Evolutionary conservation across 2,888 invertebrate species (phyloP), one percentile per base, ranked within the genome.

Genomic region (Melikaiella ostensackeni): DNA sequence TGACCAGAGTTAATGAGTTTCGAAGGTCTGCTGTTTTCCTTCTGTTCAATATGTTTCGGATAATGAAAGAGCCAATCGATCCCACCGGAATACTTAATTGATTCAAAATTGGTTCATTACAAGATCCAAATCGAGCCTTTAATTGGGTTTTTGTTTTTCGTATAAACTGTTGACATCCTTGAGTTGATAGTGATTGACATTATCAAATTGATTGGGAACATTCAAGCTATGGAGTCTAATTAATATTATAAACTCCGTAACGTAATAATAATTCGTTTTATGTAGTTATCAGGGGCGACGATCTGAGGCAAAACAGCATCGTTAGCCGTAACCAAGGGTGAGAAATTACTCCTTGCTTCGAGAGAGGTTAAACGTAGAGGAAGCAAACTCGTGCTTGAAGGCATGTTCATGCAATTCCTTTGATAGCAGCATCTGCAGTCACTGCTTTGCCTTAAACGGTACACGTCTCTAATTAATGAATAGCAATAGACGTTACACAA

Each of bases 1-100:
- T 70, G 70, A 46, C 50, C 70, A 50, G 50, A 50, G 70, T 70
- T 70, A 70, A 70, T 70, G 70, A 70, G 50, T 70, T 70, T 70
- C 30, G 46, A 50, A 50, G 27, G 50, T 50, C 46, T 50, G 19
- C 21, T 70, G 50, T 50, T 50, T 30, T 70, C 64, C 42, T 55
- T 55, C 50, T 19, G 66, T 70, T 50, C 21, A 50, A 30, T 70
- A 70, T 70, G 70, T 50, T 50, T 19, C 33, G 70, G 33, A 30
- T 70, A 30, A 50, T 70, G 30, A 70, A 70, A 50, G 46, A 70
- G 46, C 30, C 46, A 27, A 30, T 50, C 70, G n/a, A 50, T 50
- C 50, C 38, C n/a, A 50, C 57, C n/a, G 27, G 27, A 19, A 33
- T n/a, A 27, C 30, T 30, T 50, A 70, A 70, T 50, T 70, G 50